Conservation (phyloP, 2,888 invertebrate genomes). For the Megastigmus dorsalis region DNA sequence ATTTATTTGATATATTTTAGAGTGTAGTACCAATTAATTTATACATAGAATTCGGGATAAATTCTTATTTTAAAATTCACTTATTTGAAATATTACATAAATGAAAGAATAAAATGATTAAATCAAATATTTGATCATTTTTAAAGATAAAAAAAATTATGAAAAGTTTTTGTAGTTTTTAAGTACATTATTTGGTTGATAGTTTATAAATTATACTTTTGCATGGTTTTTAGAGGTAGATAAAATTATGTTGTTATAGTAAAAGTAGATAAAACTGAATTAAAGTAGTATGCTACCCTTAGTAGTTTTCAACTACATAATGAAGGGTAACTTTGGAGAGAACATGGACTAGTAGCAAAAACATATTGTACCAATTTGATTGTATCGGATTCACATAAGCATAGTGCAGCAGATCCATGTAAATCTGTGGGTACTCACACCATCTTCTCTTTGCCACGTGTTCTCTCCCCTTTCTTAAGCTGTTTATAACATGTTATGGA, state of each 20-base stretch:
- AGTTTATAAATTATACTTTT: not conserved
- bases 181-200: not conserved
- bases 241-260: not conserved
- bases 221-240: not conserved
- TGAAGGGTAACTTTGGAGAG: no score
- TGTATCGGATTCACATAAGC: no score
- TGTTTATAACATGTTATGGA: no score
- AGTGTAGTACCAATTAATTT: not conserved
- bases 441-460: no score
- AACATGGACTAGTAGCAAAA: no score
- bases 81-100: conserved; percentile 3
- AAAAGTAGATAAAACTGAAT: not conserved
- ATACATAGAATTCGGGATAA: not conserved
- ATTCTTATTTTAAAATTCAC: conserved; percentile 5
- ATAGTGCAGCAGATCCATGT: no score
- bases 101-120: not conserved
- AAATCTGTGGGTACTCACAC: no score
- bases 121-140: not conserved
- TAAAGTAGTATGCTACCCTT: not conserved
- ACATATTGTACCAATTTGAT: no score
- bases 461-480: no score
- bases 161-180: not conserved
- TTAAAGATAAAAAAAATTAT: not conserved
- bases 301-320: no score
- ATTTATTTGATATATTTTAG: no score